Conservation (phyloP, 1,140 invertebrate species). For the Eupeodes corollae region DNA sequence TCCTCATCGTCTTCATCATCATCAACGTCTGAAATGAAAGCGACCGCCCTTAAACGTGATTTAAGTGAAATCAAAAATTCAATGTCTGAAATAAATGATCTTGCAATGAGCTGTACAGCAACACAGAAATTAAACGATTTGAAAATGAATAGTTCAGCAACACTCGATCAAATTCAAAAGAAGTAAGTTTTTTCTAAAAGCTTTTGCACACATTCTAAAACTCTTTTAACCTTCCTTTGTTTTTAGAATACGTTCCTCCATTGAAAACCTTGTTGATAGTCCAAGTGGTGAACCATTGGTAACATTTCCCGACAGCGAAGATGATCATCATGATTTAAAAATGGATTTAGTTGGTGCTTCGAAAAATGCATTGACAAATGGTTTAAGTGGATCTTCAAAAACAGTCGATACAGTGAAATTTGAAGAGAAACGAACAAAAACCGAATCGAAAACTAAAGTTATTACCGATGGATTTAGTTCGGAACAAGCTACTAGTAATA, state of each 20-base stretch:
- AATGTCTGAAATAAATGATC: slow-evolving; percentile 63
- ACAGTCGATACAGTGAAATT: slow-evolving; percentile 57
- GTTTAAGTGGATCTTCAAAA: slow-evolving; percentile 26
- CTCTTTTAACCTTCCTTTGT: background rate
- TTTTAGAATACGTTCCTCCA: slow-evolving; percentile 46
- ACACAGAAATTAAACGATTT: slow-evolving; percentile 6
- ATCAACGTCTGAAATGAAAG: slow-evolving; percentile 51
- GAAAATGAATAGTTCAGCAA: slow-evolving; percentile 41
- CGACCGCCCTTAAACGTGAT: slow-evolving; percentile 60
- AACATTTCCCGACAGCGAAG: slow-evolving; percentile 66
- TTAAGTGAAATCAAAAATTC: slow-evolving; percentile 61
- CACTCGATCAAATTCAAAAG: slow-evolving; percentile 41
- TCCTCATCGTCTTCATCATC: slow-evolving; percentile 40
- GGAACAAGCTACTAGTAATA: slow-evolving; percentile 60
- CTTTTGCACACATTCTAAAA: background rate
- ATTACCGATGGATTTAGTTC: slow-evolving; percentile 72
- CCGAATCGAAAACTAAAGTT: slow-evolving; percentile 66
- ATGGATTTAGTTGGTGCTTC: slow-evolving; percentile 19
- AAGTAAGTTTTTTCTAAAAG: slow-evolving; percentile 32
- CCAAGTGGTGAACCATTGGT: slow-evolving; percentile 52
- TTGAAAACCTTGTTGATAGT: slow-evolving; percentile 53
- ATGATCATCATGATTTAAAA: slow-evolving; percentile 40
- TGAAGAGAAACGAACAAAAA: slow-evolving; percentile 66
- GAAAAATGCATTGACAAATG: slow-evolving; percentile 19
- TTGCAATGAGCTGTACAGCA: slow-evolving; percentile 29